These are phyloP conservation scores for Tursiops truncatus DNA, from an alignment of 2,113 vertebrate species.

Conservation along the genomic window DNA sequence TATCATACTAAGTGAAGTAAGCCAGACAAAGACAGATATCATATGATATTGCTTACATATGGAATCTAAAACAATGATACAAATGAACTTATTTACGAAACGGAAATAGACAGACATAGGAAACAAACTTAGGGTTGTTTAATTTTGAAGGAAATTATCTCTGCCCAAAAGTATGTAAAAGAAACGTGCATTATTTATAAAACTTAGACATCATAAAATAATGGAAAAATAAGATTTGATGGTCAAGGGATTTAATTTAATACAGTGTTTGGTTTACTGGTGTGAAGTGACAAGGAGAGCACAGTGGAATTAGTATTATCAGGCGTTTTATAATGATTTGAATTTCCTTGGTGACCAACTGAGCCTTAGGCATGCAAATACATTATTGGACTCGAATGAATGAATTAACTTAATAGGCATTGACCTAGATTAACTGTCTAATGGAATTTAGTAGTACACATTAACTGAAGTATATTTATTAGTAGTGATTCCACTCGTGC, in stretches of 20 bases:
- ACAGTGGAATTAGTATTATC: neutral
- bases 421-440: slow-evolving; percentile 30
- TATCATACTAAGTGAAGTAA: too few relatives aligned
- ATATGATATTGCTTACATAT: too few relatives aligned
- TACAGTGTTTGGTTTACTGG: neutral
- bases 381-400: slow-evolving; percentile 34
- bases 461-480: neutral
- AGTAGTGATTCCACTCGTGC: neutral
- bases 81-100: too few relatives aligned
- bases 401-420: slow-evolving; percentile 19
- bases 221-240: neutral
- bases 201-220: neutral
- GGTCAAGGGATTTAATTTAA: neutral
- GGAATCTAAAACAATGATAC: too few relatives aligned
- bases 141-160: neutral
- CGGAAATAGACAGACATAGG: too few relatives aligned
- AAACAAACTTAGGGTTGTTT: neutral
- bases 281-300: neutral
- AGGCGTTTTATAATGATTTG: slow-evolving; percentile 34
- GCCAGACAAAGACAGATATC: too few relatives aligned
- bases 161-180: neutral
- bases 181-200: neutral
- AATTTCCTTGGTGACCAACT: slow-evolving; percentile 50
- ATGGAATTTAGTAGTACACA: neutral
- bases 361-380: slow-evolving; percentile 42